A percentile compares a stretch with the other conserved stretches of the same genome.
Conservation (phyloP, 35 echinoderm and acorn worm genomes). For the Apostichopus japonicus region DNA sequence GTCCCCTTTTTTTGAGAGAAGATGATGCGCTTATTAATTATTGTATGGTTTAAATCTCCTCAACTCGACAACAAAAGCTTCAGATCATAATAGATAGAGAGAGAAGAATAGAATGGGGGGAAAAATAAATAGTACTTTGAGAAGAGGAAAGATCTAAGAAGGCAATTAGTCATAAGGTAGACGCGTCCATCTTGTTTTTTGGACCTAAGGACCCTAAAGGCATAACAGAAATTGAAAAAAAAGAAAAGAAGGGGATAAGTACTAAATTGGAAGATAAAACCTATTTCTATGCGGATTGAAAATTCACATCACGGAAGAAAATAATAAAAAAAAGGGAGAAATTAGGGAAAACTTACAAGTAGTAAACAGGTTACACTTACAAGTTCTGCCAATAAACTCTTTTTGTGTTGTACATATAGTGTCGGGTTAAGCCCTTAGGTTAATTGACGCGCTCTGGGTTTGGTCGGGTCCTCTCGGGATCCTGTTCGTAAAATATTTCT, state of each 20-base stretch:
- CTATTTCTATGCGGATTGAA: neutral
- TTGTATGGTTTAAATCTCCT: neutral
- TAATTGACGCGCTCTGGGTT: slow-evolving; percentile 14
- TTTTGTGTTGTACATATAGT: neutral
- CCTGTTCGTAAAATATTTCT: neutral
- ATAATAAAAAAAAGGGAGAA: neutral
- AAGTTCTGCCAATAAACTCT: too few species aligned
- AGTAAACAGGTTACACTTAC: too few species aligned
- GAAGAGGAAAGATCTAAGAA: too few species aligned
- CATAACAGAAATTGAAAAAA: too few species aligned
- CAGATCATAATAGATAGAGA: neutral
- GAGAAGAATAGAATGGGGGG: neutral
- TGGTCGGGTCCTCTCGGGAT: neutral
- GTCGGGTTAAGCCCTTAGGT: slow-evolving; percentile 5
- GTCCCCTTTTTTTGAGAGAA: neutral
- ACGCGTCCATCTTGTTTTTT: too few species aligned
- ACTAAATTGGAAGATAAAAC: neutral
- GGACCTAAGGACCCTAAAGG: too few species aligned
- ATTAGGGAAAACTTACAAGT: slow-evolving; percentile 21
- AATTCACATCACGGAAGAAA: neutral
- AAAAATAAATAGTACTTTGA: neutral
- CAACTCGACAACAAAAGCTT: neutral
- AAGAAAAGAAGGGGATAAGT: neutral
- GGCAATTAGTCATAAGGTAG: too few species aligned
- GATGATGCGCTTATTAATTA: neutral